Evolutionary conservation across 2,113 vertebrate species (phyloP).

Genomic region (Patagioenas fasciata): DNA sequence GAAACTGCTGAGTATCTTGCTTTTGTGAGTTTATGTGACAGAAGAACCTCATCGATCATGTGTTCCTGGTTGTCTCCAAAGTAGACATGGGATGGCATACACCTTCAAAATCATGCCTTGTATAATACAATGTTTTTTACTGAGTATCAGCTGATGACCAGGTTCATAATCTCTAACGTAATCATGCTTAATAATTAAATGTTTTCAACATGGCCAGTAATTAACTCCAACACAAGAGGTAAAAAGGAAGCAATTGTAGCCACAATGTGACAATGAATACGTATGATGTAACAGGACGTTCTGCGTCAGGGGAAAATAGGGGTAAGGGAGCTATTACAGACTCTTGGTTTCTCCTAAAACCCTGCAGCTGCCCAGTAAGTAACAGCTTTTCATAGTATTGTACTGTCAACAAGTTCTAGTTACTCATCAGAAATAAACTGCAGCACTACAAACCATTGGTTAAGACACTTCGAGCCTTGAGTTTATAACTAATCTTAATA

Average conservation of each 20-base stretch:
- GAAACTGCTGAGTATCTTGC: background rate
- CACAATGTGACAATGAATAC: background rate
- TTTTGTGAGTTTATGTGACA: background rate
- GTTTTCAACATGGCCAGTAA: background rate
- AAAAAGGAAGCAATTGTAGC: background rate
- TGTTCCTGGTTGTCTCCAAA: background rate
- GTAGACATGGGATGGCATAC: fast-evolving
- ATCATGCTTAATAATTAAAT: background rate
- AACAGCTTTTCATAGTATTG: background rate
- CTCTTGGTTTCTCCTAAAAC: fast-evolving
- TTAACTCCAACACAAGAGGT: background rate
- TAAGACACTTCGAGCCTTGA: background rate
- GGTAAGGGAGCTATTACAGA: background rate
- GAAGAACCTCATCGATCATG: background rate
- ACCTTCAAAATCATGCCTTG: background rate
- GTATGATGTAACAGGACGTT: fast-evolving
- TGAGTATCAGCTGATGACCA: background rate
- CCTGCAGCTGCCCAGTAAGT: background rate
- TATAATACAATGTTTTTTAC: background rate
- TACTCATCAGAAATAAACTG: background rate
- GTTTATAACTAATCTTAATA: background rate
- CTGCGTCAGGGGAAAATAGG: fast-evolving
- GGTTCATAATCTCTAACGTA: background rate
- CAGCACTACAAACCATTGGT: fast-evolving
- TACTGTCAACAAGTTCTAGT: background rate